Percentiles rank a stretch among this genome's conserved stretches.
phyloP scores from a whole-genome alignment of 2,797 vertebrate genomes.

The Cirrhinus molitorella region DNA sequence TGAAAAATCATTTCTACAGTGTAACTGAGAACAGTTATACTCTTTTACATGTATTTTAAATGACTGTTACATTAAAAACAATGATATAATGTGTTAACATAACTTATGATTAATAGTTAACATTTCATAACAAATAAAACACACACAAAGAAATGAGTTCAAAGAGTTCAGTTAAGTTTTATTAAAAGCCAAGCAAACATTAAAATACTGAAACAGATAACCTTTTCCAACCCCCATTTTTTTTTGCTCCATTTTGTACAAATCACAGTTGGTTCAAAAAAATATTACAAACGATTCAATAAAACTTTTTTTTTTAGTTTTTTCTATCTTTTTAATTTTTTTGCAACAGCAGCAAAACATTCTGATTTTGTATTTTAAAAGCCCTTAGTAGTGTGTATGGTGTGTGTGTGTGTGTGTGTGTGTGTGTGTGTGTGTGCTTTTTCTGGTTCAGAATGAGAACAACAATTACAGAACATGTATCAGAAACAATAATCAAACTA shows the following conservation, averaged over 20 bases:
- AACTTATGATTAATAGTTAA: neutral
- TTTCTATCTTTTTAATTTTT: slow-evolving; percentile 64
- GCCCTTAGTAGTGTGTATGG: slow-evolving; percentile 79
- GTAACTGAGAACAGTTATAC: neutral
- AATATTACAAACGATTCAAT: slow-evolving; percentile 82
- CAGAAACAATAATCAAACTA: neutral
- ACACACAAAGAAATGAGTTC: slow-evolving; percentile 31
- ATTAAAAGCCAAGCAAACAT: slow-evolving; percentile 86
- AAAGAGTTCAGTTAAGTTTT: slow-evolving; percentile 80
- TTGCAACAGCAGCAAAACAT: slow-evolving; percentile 84
- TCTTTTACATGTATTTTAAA: neutral
- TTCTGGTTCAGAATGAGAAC: slow-evolving; percentile 64
- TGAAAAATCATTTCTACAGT: neutral
- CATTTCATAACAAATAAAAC: neutral
- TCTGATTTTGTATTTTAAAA: slow-evolving; percentile 80
- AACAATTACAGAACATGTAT: neutral
- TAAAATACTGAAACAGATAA: slow-evolving; percentile 85
- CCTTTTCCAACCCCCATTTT: slow-evolving; percentile 56
- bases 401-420: slow-evolving; percentile 69
- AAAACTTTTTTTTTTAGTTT: slow-evolving; percentile 69
- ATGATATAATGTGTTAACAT: neutral
- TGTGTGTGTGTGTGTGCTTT: slow-evolving; percentile 42
- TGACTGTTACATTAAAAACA: neutral
- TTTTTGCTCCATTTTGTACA: slow-evolving; percentile 78
- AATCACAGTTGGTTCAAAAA: slow-evolving; percentile 87